A percentile compares a stretch with the other conserved stretches of the same genome.
These are phyloP conservation scores for Heliconius hermathena DNA, from an alignment of 1,140 invertebrate genomes.

Conservation along the genomic window DNA sequence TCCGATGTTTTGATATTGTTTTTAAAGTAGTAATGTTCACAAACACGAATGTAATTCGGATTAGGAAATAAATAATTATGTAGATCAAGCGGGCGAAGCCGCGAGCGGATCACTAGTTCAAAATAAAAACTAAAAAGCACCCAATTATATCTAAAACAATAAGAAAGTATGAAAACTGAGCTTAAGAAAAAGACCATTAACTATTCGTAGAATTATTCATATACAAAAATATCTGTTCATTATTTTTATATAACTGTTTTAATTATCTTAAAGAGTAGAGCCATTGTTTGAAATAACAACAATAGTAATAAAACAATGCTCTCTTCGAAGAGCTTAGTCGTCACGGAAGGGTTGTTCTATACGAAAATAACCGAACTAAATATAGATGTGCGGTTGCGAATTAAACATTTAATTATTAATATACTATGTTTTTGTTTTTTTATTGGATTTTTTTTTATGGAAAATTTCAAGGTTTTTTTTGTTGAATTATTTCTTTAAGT, in stretches of 20 bases:
- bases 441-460: too few relatives aligned
- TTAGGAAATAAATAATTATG: too few relatives aligned
- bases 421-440: background rate
- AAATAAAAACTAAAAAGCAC: background rate
- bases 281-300: slow-evolving; percentile 29
- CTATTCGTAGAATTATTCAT: slow-evolving; percentile 5
- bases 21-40: too few relatives aligned
- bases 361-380: background rate
- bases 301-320: slow-evolving; percentile 30
- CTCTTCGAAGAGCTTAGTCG: slow-evolving; percentile 29
- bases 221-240: slow-evolving; percentile 26
- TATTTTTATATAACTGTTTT: slow-evolving; percentile 32
- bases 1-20: too few relatives aligned
- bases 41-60: too few relatives aligned
- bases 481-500: too few relatives aligned
- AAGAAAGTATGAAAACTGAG: background rate
- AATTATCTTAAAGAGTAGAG: slow-evolving; percentile 31
- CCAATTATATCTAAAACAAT: background rate
- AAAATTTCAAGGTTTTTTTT: too few relatives aligned
- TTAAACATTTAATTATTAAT: background rate
- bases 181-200: background rate
- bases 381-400: background rate
- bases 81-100: too few relatives aligned
- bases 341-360: slow-evolving; percentile 21
- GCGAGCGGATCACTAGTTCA: too few relatives aligned